Evolutionary conservation across 2,888 invertebrate genomes (phyloP), one percentile per base, ranked within the genome.

Genomic region (Trileptium ribeirensis): DNA sequence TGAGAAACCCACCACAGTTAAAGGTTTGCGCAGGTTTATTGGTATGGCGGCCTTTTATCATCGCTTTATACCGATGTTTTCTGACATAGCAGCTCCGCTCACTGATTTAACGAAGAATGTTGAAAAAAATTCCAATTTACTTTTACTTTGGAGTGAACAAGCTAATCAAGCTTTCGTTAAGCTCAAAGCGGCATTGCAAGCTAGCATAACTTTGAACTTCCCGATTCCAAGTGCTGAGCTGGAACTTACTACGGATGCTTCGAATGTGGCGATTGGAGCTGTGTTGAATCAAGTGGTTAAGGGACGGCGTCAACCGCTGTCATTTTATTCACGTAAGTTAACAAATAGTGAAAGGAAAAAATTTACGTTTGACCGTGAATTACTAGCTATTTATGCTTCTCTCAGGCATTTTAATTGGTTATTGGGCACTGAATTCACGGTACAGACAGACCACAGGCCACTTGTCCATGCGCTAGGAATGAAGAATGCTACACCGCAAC

Each of bases 391-490:
- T 36, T 70, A 70, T 70, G 31, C 33, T 36, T 8, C 70, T 15
- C 70, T 70, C 19, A 70, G n/a, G 36, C 70, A 70, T 36, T 70
- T 70, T n/a, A 70, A 31, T 36, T 70, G 70, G 70, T 70, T 70
- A n/a, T 36, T 70, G 33, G 70, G 70, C 33, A 31, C 33, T 15
- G 8, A 8, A 33, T 33, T 70, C 15, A 8, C 19, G 15, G 36
- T 70, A 8, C 8, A 19, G 8, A 70, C 70, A 19, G 70, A 70
- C 33, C 70, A 70, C 33, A 70, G n/a, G n/a, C 70, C 70, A 8
- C 70, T 70, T 8, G 19, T 70, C 15, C 31, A 29, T n/a, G 31
- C 33, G 3, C n/a, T 64, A 19, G 19, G 64, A 19, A 64, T 64
- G 64, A 64, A 64, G 64, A 19, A 19, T 19, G 19, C 70, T 36